Evolutionary conservation across 2,888 invertebrate species (phyloP).

Genomic region (Lasioglossum lativentre): DNA sequence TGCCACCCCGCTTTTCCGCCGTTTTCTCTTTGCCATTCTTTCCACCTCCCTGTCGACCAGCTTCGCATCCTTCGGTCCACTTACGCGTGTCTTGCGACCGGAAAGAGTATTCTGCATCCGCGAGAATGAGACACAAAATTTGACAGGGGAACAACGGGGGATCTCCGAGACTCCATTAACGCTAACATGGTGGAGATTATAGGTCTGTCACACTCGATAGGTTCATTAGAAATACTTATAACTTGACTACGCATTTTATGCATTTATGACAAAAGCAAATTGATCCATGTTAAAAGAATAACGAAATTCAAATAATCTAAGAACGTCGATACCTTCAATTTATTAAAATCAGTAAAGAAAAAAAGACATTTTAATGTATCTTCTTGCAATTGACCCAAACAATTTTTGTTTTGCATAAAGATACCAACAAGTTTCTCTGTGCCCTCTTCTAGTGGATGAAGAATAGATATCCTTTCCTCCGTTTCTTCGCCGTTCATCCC

Average conservation of each 20-base stretch:
- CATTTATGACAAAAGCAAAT: neutral
- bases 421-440: neutral
- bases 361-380: neutral
- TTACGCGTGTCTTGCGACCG: neutral
- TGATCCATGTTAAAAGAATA: neutral
- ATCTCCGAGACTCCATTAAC: neutral
- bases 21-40: slow-evolving; percentile 14
- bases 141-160: neutral
- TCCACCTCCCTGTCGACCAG: neutral
- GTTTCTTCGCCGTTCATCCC: neutral
- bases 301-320: neutral
- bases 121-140: neutral
- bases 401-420: neutral
- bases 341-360: neutral
- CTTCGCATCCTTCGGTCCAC: neutral
- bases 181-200: neutral
- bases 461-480: neutral
- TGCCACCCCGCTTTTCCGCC: neutral
- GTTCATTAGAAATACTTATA: no score
- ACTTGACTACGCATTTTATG: neutral
- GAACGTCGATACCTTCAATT: neutral
- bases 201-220: neutral
- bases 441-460: neutral
- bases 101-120: neutral
- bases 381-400: neutral